Evolutionary conservation across 2,113 vertebrate genomes (phyloP).

Genomic region (Axis porcinus): DNA sequence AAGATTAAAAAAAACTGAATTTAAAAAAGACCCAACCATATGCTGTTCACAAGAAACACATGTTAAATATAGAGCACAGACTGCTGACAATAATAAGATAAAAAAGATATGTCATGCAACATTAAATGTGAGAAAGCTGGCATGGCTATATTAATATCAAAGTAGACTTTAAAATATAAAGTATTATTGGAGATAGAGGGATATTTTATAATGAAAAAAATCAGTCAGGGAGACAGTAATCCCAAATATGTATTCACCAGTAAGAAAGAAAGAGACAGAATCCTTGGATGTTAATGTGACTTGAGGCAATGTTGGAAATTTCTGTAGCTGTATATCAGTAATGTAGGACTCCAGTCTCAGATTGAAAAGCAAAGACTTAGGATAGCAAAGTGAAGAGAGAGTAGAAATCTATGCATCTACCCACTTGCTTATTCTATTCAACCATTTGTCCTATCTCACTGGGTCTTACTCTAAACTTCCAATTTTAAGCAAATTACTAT

Average conservation of each 20-base stretch:
- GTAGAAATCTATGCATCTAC: neutral
- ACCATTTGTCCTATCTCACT: neutral
- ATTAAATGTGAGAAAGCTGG: neutral
- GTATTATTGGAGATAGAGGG: neutral
- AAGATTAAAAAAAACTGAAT: neutral
- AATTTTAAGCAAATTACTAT: neutral
- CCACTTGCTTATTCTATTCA: neutral
- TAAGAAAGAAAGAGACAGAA: neutral
- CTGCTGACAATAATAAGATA: neutral
- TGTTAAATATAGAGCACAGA: neutral
- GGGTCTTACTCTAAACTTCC: neutral
- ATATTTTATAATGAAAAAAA: neutral
- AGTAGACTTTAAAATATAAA: neutral
- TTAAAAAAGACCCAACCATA: neutral
- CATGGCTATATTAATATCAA: neutral
- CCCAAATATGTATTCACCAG: neutral
- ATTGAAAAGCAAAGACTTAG: neutral
- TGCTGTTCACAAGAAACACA: neutral
- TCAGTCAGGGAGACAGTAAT: neutral
- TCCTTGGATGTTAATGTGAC: neutral
- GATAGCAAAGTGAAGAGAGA: neutral
- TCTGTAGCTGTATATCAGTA: neutral
- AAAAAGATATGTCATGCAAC: neutral
- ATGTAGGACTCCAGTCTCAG: neutral
- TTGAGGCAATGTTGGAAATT: neutral